Conservation (phyloP, 2,113 vertebrate species). For the Tyrannus savana region DNA sequence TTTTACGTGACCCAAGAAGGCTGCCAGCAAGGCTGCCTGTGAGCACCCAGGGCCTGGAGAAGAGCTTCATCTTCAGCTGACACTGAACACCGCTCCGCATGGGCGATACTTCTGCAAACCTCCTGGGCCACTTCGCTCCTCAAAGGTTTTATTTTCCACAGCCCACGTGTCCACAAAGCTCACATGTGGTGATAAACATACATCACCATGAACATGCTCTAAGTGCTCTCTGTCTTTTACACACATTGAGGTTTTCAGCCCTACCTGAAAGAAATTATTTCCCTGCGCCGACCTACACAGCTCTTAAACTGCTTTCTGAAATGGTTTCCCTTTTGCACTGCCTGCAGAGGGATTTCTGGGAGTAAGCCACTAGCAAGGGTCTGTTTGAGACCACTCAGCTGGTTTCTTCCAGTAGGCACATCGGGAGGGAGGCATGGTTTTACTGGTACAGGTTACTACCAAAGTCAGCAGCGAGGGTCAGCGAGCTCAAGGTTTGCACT, state of each 20-base stretch:
- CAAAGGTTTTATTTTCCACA: background rate
- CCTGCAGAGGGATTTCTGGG: conserved; percentile 24
- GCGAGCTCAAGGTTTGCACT: background rate
- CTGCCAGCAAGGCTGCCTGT: background rate
- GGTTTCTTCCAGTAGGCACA: background rate
- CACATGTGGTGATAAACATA: background rate
- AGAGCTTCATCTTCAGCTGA: background rate
- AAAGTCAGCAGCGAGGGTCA: background rate
- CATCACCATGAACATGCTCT: background rate
- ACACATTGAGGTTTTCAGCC: background rate
- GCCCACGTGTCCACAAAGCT: background rate
- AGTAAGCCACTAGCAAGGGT: background rate
- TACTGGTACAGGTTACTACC: background rate
- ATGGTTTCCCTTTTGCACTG: background rate
- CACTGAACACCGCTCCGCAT: rapidly evolving
- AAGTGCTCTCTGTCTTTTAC: background rate
- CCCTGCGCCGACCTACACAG: background rate
- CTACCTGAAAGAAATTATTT: background rate
- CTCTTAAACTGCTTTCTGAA: background rate
- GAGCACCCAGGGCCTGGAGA: background rate
- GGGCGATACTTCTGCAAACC: background rate
- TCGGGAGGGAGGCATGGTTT: background rate
- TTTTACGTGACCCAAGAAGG: conserved; percentile 42
- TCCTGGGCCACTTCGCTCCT: rapidly evolving
- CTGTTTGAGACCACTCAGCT: rapidly evolving